Conservation (phyloP, 2,888 invertebrate species). For the Aleiodes testaceus region DNA sequence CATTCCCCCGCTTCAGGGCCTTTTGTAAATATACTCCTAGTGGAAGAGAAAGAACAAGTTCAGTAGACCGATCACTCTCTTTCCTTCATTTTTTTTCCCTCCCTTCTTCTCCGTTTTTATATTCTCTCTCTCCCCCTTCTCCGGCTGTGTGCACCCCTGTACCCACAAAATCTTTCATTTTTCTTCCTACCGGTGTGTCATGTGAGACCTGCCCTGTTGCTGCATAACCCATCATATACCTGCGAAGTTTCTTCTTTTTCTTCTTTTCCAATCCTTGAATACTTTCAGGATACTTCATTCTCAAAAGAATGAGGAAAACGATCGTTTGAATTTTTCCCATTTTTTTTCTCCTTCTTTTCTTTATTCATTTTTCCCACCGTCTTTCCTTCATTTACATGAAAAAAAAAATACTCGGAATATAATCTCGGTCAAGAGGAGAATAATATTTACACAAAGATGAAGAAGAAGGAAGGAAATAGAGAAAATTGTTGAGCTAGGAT, state of each 20-base stretch:
- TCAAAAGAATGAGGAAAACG: constrained; percentile 1
- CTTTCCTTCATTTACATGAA: not conserved
- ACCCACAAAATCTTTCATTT: constrained; percentile 35
- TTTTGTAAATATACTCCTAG: constrained; percentile 28
- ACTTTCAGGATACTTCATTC: not conserved
- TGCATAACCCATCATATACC: constrained; percentile 24
- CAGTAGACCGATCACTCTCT: constrained; percentile 23
- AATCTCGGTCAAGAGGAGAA: constrained; percentile 9
- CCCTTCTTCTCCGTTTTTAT: constrained; percentile 3
- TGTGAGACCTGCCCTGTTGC: constrained; percentile 41
- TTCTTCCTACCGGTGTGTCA: constrained; percentile 40
- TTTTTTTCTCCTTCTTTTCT: not conserved
- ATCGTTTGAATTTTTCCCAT: constrained; percentile 13
- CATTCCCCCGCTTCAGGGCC: constrained; percentile 8
- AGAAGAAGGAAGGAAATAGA: not conserved
- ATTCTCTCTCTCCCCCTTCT: constrained; percentile 19
- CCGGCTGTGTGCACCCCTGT: constrained; percentile 8
- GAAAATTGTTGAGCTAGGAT: not conserved
- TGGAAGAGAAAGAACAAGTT: constrained; percentile 27
- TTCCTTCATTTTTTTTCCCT: constrained; percentile 2
- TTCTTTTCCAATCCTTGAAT: not conserved
- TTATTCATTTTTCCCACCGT: not conserved
- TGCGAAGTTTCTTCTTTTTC: constrained; percentile 8
- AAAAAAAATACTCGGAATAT: not conserved
- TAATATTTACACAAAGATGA: not conserved